These are phyloP conservation scores for Lepisosteus oculatus DNA, from an alignment of 2,113 vertebrate genomes.

Conservation along the genomic window DNA sequence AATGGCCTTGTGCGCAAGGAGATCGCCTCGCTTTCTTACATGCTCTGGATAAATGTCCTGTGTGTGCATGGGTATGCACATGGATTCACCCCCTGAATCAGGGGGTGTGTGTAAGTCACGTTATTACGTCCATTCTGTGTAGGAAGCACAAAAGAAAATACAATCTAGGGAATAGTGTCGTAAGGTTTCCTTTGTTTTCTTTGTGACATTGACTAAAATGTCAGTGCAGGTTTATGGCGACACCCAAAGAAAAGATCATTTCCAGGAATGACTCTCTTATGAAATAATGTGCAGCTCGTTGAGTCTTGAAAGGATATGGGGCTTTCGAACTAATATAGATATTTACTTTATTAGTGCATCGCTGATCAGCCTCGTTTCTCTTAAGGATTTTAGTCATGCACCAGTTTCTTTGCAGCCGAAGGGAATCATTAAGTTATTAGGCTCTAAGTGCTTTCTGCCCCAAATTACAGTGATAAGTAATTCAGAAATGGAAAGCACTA, in stretches of 20 bases:
- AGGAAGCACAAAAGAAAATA: background rate
- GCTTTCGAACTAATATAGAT: background rate
- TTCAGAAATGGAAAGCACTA: background rate
- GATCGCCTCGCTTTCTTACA: conserved; percentile 1
- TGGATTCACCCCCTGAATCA: background rate
- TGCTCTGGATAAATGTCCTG: background rate
- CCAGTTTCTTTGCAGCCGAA: background rate
- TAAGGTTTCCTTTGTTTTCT: too few species aligned
- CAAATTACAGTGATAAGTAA: background rate
- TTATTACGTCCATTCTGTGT: background rate
- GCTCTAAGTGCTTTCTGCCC: background rate
- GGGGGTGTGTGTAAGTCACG: background rate
- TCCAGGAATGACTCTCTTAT: too few species aligned
- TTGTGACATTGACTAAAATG: too few species aligned
- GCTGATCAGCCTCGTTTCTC: background rate
- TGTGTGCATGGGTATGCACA: background rate
- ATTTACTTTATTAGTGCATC: background rate
- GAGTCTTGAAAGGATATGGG: background rate
- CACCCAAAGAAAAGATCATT: too few species aligned
- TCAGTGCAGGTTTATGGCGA: too few species aligned
- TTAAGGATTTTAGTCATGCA: background rate
- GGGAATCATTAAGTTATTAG: background rate
- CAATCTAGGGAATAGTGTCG: too few species aligned
- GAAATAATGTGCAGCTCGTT: background rate
- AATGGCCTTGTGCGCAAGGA: background rate